Evolutionary conservation across 1,140 invertebrate genomes (phyloP), one percentile per base, ranked within the genome.

Genomic region (Heliconius hermathena): DNA sequence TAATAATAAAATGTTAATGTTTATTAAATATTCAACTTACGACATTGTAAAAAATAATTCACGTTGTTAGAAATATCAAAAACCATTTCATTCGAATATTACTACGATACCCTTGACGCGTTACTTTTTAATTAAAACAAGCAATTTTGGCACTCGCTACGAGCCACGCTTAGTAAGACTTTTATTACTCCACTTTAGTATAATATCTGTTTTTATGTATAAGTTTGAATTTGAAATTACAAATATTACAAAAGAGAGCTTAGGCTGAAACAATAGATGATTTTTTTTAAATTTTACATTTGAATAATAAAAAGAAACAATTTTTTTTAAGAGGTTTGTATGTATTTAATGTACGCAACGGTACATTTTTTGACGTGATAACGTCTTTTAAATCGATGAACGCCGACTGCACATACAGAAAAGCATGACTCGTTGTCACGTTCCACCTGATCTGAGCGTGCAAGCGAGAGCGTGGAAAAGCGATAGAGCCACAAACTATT

Each of bases 121-220:
- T 38, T 60, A 36, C 76, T 78, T 73, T 77, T 78, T 78, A 78
- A 78, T 78, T 78, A 78, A 78, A 78, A 41, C 71, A 73, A 73
- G 71, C 71, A 73, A 78, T 78, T 76, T 78, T 78, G 76, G 71
- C 76, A 78, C 76, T 71, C 60, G 74, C 71, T 26, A 33, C 74
- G 16, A 57, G 52, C 52, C 18, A 38, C 26, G 52, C 18, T 77
- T n/a, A 77, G 71, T 78, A 33, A 33, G 33, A 71, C 70, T 36
- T 71, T 71, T 71, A 71, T 71, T 71, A 36, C 70, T 71, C 16
- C 33, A 71, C 1, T 71, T 71, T 71, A 71, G 70, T 71, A 71
- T 71, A 71, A 71, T 71, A 71, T 71, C 29, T 33, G 70, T 20
- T 71, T 71, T 33, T 71, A 71, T 71, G 13, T 71, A 36, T 46